phyloP scores from a whole-genome alignment of 1,140 invertebrate genomes.

The Saxidomus purpurata region DNA sequence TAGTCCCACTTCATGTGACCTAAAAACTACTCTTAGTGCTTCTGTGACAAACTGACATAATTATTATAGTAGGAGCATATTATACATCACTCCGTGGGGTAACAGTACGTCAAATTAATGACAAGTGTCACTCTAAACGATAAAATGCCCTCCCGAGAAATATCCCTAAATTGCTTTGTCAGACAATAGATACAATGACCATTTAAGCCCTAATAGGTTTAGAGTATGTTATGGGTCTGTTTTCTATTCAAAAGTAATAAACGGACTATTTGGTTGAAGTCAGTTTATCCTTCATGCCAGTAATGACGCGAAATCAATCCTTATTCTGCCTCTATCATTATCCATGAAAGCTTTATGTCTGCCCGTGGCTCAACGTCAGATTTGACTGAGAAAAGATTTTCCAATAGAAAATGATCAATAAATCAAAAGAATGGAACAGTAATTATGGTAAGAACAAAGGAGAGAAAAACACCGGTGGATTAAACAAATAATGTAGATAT shows the following conservation, averaged over 20 bases:
- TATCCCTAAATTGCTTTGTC: background rate
- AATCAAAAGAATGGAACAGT: background rate
- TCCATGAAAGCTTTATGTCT: constrained; percentile 5
- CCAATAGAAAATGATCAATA: background rate
- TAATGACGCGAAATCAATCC: constrained; percentile 17
- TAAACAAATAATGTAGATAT: too few relatives aligned
- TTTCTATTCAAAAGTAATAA: constrained; percentile 7
- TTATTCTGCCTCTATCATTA: background rate
- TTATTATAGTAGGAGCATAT: background rate
- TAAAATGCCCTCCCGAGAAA: background rate
- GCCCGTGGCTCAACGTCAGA: background rate
- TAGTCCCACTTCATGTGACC: background rate
- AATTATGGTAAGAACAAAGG: background rate
- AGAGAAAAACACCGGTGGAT: too few relatives aligned
- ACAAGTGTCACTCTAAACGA: background rate
- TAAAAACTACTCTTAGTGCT: background rate
- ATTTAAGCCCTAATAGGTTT: constrained; percentile 10
- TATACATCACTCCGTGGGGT: background rate
- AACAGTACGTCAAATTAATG: constrained; percentile 1
- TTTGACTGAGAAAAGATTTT: background rate
- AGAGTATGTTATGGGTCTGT: background rate
- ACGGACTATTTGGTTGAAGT: background rate
- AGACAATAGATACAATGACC: background rate
- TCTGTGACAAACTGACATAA: background rate
- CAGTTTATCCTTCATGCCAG: background rate